Evolutionary conservation across 2,888 invertebrate species (phyloP).

Genomic region (Acleris emargana): DNA sequence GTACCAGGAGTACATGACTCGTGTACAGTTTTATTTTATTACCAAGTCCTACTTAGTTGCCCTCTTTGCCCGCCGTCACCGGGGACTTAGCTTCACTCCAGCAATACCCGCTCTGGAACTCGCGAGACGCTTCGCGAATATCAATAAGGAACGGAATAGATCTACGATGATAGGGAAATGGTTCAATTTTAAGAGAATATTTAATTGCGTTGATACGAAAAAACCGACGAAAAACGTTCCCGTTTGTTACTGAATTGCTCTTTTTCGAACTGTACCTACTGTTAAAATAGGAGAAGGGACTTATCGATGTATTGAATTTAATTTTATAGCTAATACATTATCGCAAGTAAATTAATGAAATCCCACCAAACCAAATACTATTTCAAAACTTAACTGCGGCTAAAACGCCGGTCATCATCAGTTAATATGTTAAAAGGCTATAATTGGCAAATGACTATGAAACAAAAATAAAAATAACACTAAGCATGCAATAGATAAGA

Average conservation of each 20-base stretch:
- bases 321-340: too few relatives aligned
- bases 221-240: too few relatives aligned
- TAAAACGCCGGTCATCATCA: background rate
- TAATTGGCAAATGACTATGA: background rate
- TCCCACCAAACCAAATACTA: background rate
- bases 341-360: too few relatives aligned
- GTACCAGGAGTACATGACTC: conserved; percentile 8
- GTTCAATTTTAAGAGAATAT: background rate
- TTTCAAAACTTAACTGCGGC: background rate
- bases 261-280: background rate
- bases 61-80: conserved; percentile 19
- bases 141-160: conserved; percentile 71
- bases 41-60: conserved; percentile 22
- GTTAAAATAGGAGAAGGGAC: background rate
- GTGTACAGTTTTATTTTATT: conserved; percentile 14
- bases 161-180: background rate
- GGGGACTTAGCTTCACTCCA: conserved; percentile 22
- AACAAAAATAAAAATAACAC: background rate
- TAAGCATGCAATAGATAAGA: conserved; percentile 3
- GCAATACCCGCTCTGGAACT: conserved; percentile 71
- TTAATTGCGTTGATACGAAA: too few relatives aligned
- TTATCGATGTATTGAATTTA: too few relatives aligned
- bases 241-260: too few relatives aligned
- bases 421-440: background rate
- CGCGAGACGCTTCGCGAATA: conserved; percentile 63